phyloP scores from a whole-genome alignment of 2,113 vertebrate genomes.

The Sapayoa aenigma region DNA sequence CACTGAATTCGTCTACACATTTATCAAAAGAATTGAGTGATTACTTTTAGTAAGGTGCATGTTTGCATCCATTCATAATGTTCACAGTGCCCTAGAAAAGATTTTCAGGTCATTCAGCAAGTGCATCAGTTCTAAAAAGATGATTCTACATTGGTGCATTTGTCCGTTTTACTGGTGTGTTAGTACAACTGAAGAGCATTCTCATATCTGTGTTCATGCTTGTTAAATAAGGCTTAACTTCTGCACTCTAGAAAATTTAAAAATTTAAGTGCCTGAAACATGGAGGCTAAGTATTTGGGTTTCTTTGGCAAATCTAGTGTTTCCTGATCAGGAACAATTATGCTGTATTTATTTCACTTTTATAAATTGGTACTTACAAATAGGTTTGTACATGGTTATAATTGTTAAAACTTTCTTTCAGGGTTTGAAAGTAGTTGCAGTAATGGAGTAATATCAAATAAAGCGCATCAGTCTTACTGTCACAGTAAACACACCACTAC shows the following conservation, averaged over 20 bases:
- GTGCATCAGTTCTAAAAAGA: neutral
- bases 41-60: neutral
- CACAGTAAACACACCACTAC: conserved; percentile 87
- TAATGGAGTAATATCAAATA: conserved; percentile 93
- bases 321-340: neutral
- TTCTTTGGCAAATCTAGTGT: neutral
- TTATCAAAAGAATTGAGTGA: neutral
- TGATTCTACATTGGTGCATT: accelerated
- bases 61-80: neutral
- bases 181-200: neutral
- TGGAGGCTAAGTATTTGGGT: neutral
- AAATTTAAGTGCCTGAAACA: neutral
- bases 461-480: conserved; percentile 88
- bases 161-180: neutral
- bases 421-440: conserved; percentile 94
- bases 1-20: neutral
- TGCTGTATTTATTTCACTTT: neutral
- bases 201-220: neutral
- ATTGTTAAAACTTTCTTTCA: conserved; percentile 3
- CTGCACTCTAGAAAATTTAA: neutral
- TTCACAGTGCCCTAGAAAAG: neutral
- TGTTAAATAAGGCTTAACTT: neutral
- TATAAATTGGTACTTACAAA: neutral
- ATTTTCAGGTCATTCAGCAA: neutral
- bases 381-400: neutral